phyloP scores from a whole-genome alignment of 2,113 vertebrate genomes.

The Rhizomys pruinosus region DNA sequence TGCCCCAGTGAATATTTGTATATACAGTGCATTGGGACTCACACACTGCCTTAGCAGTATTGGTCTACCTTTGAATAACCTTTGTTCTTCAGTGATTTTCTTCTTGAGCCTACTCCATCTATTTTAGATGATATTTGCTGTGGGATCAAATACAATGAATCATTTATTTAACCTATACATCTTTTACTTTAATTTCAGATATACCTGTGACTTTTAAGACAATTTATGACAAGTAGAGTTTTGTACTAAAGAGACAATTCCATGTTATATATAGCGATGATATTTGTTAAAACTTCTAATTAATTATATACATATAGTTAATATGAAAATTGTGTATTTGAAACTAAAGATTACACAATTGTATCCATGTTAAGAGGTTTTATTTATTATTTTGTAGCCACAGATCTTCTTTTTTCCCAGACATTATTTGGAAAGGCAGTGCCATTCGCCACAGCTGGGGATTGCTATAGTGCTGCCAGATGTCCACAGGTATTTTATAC shows the following conservation, averaged over 20 bases:
- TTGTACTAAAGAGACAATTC: background rate
- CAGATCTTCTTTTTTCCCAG: constrained; percentile 93
- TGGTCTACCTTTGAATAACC: background rate
- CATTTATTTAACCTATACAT: background rate
- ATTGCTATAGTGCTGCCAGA: constrained; percentile 96
- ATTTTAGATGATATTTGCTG: background rate
- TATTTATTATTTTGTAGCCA: constrained; percentile 86
- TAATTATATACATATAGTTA: background rate
- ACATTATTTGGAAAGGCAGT: constrained; percentile 92
- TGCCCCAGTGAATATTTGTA: background rate
- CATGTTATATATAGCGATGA: background rate
- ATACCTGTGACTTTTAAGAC: background rate
- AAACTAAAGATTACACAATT: background rate
- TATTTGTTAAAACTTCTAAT: background rate
- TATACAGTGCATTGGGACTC: background rate
- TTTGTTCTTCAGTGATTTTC: constrained; percentile 41
- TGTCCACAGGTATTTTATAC: constrained; percentile 93
- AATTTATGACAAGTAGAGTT: background rate
- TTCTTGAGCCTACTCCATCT: background rate
- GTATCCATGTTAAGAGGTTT: background rate
- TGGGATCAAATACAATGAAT: background rate
- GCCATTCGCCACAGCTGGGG: constrained; percentile 96
- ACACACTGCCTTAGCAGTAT: background rate
- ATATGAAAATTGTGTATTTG: background rate
- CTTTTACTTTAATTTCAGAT: background rate